phyloP scores from a whole-genome alignment of 2,888 invertebrate species.

The Lordiphosa fenestrarum region DNA sequence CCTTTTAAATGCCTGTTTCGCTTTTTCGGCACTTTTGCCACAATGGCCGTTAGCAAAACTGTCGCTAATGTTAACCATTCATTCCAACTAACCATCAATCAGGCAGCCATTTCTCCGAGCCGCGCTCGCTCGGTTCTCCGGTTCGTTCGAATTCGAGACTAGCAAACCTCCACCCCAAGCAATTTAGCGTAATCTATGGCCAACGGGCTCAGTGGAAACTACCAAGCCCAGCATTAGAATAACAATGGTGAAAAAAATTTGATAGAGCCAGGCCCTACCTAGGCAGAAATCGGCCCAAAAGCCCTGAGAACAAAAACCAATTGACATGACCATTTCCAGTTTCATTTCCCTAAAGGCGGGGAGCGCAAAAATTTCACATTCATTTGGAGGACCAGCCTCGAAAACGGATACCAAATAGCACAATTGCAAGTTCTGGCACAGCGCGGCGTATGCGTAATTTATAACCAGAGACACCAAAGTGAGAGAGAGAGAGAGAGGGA shows the following conservation, averaged over 20 bases:
- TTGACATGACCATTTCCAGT: conserved; percentile 69
- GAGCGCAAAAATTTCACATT: conserved; percentile 1
- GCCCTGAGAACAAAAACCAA: conserved; percentile 47
- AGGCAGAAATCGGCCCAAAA: conserved; percentile 34
- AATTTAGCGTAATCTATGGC: conserved; percentile 57
- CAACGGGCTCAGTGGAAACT: conserved; percentile 39
- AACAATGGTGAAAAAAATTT: conserved; percentile 56
- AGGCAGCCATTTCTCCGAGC: conserved; percentile 24
- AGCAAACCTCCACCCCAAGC: conserved; percentile 25
- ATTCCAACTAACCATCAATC: conserved; percentile 40
- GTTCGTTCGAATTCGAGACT: not conserved
- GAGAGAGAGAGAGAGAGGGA: not conserved
- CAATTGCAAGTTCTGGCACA: conserved; percentile 47
- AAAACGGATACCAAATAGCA: conserved; percentile 2
- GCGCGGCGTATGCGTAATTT: conserved; percentile 72
- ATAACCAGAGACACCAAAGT: conserved; percentile 67
- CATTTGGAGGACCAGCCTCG: conserved; percentile 1
- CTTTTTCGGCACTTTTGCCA: too few relatives aligned
- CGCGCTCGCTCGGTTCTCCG: not conserved
- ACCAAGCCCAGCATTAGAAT: conserved; percentile 58
- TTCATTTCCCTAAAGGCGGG: conserved; percentile 16
- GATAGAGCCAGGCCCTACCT: conserved; percentile 21
- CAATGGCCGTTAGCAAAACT: not conserved
- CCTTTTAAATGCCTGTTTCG: too few relatives aligned
- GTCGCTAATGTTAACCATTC: conserved; percentile 28